phyloP scores from a whole-genome alignment of 2,888 invertebrate genomes.

The Andrena minutula region DNA sequence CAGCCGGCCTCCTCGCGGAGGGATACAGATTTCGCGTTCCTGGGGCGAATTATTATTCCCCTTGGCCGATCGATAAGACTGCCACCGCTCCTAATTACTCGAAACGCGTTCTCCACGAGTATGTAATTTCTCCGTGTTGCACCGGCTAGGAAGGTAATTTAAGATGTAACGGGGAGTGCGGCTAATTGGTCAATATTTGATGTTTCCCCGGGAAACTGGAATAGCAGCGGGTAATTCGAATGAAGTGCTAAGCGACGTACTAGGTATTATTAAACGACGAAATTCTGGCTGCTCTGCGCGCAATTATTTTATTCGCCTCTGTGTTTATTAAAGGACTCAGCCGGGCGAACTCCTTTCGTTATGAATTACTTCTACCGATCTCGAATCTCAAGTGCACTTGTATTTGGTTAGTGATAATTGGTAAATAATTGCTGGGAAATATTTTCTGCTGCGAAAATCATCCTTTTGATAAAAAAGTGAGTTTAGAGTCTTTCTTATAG shows the following conservation, averaged over 20 bases:
- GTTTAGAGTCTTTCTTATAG: too few relatives aligned
- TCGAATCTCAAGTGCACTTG: too few relatives aligned
- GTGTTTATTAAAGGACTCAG: too few relatives aligned
- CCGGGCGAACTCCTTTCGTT: too few relatives aligned
- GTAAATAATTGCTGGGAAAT: too few relatives aligned
- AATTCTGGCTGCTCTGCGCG: neutral
- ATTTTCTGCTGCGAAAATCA: too few relatives aligned
- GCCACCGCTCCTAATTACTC: conserved; percentile 40
- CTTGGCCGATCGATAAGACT: conserved; percentile 45
- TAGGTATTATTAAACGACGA: conserved; percentile 4
- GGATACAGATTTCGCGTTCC: conserved; percentile 24
- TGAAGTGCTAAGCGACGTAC: conserved; percentile 17
- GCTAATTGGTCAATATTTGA: conserved; percentile 61
- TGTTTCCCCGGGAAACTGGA: conserved; percentile 51
- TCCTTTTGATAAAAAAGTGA: too few relatives aligned
- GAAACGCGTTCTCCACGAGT: conserved; percentile 36
- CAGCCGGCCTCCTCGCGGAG: neutral
- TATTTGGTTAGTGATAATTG: too few relatives aligned
- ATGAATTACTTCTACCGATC: too few relatives aligned
- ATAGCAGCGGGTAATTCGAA: conserved; percentile 48
- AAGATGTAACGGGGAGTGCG: conserved; percentile 44
- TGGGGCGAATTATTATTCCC: conserved; percentile 32
- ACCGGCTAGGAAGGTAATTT: conserved; percentile 49
- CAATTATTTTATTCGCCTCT: neutral
- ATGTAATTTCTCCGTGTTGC: conserved; percentile 37